Evolutionary conservation across 2,113 vertebrate genomes (phyloP), one percentile per base, ranked within the genome.

Genomic region (Grammomys surdaster): DNA sequence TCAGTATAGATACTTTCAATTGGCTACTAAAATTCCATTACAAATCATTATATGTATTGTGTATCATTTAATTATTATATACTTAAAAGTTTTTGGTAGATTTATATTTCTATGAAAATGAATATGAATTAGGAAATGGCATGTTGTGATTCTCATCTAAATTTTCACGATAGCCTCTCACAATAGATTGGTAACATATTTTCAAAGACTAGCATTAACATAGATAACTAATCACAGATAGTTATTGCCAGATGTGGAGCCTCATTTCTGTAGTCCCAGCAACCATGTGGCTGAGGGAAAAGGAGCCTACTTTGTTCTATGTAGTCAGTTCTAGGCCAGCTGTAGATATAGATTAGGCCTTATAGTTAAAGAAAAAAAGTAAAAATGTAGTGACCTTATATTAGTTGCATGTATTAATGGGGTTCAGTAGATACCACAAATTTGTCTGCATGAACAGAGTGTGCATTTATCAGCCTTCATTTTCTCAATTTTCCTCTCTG

Each of bases 21-120:
- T 48, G 78, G 14, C 7, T 94, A 56, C 93, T 80, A 97, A 92
- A 92, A 91, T 91, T 69, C 16, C 65, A 67, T 67, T 67, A 67
- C 28, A 31, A 67, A 67, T 14, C 11, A 67, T 33, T 67, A 67
- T 67, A 67, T 5, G 28, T 14, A 96, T 81, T n/a, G 26, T 72
- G 12, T 85, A 73, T 43, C 43, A 58, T 56, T 80, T 78, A 65
- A 76, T 77, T 90, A 72, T 87, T 26, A 58, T 58, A 72, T 8
- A 19, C 16, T 72, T 19, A 72, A n/a, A n/a, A 19, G 33, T 17
- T 88, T 93, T 56, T 54, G 14, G 51, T 46, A 73, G 46, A 54
- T 78, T 36, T 89, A 40, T 43, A 91, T 87, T 69, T 85, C 89
- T 77, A 54, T 86, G 63, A 90, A 91, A 91, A 76, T 85, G 2